phyloP scores from a whole-genome alignment of 2,113 vertebrate genomes.

The Dryoscopus gambensis region DNA sequence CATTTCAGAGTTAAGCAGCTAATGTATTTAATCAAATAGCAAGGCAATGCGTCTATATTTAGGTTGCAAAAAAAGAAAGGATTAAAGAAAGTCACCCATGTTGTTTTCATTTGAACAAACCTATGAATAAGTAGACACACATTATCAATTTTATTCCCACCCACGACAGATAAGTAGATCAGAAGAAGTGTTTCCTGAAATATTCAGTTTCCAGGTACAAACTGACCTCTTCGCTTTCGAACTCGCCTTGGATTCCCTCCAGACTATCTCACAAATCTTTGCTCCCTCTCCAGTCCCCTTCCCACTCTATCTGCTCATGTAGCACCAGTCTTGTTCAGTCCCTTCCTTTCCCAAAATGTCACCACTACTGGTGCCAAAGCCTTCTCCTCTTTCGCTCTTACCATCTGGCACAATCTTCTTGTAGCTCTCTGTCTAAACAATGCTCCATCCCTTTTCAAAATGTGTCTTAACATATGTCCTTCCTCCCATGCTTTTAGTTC shows the following conservation, averaged over 20 bases:
- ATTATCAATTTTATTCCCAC: conserved; percentile 1
- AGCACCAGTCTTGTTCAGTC: conserved; percentile 49
- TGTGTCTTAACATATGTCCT: conserved; percentile 68
- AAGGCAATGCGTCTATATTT: conserved; percentile 47
- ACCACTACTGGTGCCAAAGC: conserved; percentile 63
- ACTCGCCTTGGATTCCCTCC: conserved; percentile 33
- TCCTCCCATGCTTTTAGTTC: conserved; percentile 63
- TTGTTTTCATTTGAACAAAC: conserved; percentile 16
- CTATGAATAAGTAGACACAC: conserved; percentile 20
- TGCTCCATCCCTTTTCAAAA: conserved; percentile 59
- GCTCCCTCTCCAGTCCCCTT: not conserved
- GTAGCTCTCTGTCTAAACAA: conserved; percentile 61
- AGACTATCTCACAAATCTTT: conserved; percentile 53
- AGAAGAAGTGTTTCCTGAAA: conserved; percentile 15
- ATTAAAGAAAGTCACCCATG: not conserved
- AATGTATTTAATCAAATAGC: conserved; percentile 54
- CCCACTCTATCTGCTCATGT: conserved; percentile 53
- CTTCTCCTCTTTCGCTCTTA: conserved; percentile 66
- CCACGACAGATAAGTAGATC: not conserved
- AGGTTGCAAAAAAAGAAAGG: not conserved
- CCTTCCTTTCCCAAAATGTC: conserved; percentile 58
- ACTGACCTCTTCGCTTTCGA: conserved; percentile 25
- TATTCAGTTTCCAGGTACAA: conserved; percentile 42
- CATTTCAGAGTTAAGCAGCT: conserved; percentile 45
- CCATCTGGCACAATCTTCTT: conserved; percentile 54